Conservation (phyloP, 2,888 invertebrate genomes). For the Cinara cedri region DNA sequence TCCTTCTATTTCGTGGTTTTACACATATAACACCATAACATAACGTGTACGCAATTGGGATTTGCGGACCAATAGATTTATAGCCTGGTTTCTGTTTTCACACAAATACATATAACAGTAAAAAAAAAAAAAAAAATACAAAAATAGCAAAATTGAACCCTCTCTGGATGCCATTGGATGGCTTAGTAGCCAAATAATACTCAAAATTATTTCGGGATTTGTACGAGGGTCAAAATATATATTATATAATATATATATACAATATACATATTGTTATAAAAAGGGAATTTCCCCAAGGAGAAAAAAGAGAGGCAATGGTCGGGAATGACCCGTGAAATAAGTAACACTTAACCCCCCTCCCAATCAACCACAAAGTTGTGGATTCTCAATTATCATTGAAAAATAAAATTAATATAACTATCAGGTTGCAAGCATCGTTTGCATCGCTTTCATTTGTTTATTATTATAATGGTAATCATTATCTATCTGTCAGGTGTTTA, state of each 20-base stretch:
- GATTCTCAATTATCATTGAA: slow-evolving; percentile 2
- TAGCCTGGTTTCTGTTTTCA: slow-evolving; percentile 43
- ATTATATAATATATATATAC: neutral
- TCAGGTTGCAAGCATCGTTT: no score
- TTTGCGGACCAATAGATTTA: slow-evolving; percentile 55
- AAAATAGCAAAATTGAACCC: slow-evolving; percentile 48
- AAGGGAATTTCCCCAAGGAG: slow-evolving; percentile 35
- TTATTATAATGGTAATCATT: neutral
- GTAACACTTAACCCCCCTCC: slow-evolving; percentile 20
- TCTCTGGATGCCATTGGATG: slow-evolving; percentile 18
- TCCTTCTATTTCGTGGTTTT: neutral
- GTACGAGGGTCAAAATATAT: slow-evolving; percentile 24
- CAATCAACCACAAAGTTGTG: neutral
- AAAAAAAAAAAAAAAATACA: no score
- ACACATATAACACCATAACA: slow-evolving; percentile 34
- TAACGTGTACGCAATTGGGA: slow-evolving; percentile 32
- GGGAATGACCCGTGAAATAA: slow-evolving; percentile 54
- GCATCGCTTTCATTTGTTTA: no score
- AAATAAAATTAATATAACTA: neutral
- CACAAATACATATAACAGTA: slow-evolving; percentile 4
- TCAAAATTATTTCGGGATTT: slow-evolving; percentile 53
- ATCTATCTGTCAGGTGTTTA: slow-evolving; percentile 21
- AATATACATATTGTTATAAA: neutral
- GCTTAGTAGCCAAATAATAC: slow-evolving; percentile 47
- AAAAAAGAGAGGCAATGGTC: slow-evolving; percentile 26